Percentiles rank a stretch among this genome's conserved stretches.
Evolutionary conservation across 2,113 vertebrate genomes (phyloP).

Genomic region (Anoura caudifer): DNA sequence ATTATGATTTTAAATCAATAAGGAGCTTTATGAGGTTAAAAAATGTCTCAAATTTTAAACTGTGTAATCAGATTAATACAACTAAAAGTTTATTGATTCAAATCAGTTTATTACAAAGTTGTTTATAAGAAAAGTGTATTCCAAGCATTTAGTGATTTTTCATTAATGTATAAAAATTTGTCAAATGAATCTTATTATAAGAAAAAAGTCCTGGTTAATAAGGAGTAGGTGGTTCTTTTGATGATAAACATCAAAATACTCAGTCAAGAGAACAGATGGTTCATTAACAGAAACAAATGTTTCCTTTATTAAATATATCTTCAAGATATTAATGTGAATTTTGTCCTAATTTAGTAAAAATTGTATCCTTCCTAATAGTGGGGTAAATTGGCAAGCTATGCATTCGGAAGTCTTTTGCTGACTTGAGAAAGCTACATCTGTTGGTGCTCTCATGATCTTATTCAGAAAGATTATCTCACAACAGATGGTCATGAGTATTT

Average conservation of each 20-base stretch:
- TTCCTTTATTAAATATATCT: background rate
- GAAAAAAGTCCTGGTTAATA: background rate
- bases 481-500: constrained; percentile 17
- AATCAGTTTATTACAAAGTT: background rate
- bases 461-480: constrained; percentile 14
- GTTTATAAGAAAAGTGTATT: background rate
- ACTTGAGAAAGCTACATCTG: background rate
- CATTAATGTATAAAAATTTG: background rate
- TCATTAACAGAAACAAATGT: background rate
- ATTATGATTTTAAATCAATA: background rate
- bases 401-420: background rate
- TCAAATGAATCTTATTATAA: background rate
- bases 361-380: background rate
- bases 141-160: background rate
- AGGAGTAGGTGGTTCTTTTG: background rate
- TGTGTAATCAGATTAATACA: background rate
- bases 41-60: background rate
- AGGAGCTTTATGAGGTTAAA: background rate
- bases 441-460: background rate
- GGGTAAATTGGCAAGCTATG: background rate
- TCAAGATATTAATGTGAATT: background rate
- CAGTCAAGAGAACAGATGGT: background rate
- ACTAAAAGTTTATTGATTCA: background rate
- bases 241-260: background rate
- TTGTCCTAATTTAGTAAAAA: background rate